Evolutionary conservation across 2,797 vertebrate genomes (phyloP).

Genomic region (Perodicticus potto): DNA sequence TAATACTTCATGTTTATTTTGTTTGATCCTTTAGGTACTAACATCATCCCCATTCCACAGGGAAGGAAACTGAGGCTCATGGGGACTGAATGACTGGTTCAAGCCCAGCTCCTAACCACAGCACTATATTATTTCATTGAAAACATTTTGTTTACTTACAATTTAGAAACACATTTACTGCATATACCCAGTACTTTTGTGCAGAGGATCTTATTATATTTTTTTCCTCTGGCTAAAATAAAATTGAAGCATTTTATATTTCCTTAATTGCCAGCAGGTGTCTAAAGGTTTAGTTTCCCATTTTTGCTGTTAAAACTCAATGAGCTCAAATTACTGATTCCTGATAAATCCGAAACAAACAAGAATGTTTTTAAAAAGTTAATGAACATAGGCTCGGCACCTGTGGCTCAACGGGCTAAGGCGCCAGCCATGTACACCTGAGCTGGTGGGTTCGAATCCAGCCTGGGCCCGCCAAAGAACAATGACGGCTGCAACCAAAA

Average conservation of each 20-base stretch:
- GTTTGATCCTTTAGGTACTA: background rate
- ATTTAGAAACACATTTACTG: constrained; percentile 5
- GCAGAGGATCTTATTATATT: background rate
- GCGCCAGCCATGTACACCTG: too few species aligned
- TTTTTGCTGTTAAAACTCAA: constrained; percentile 37
- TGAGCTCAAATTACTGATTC: constrained; percentile 29
- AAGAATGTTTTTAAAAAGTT: background rate
- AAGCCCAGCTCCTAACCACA: background rate
- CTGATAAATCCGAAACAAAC: constrained; percentile 18
- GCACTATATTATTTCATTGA: background rate
- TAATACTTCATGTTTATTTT: background rate
- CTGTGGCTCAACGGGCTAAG: too few species aligned
- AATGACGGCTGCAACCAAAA: too few species aligned
- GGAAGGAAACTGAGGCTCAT: background rate
- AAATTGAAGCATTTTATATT: constrained; percentile 52
- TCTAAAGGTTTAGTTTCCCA: constrained; percentile 47
- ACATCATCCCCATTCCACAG: background rate
- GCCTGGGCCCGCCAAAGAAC: too few species aligned
- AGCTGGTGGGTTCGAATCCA: too few species aligned
- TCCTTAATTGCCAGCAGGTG: constrained; percentile 30
- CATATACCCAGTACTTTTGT: background rate
- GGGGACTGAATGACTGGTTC: background rate
- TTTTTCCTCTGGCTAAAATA: constrained; percentile 32
- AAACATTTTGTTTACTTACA: constrained; percentile 11
- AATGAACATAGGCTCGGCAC: background rate